Conservation (phyloP, 2,113 vertebrate genomes). For the Marcusenius ussheri region DNA sequence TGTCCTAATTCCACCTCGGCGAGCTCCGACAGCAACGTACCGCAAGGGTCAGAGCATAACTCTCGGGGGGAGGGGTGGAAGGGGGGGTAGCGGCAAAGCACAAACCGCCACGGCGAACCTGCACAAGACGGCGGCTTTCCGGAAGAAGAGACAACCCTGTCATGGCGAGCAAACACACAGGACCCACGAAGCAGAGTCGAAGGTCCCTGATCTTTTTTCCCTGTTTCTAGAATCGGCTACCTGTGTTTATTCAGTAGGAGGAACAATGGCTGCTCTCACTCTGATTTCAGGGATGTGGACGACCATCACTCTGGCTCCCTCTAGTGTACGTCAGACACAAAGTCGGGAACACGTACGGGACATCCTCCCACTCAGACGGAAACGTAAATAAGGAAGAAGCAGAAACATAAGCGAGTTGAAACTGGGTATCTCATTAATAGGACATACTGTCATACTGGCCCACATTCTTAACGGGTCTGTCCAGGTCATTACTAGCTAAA, state of each 20-base stretch:
- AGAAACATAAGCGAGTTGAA: background rate
- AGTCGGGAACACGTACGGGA: background rate
- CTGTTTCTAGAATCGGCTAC: background rate
- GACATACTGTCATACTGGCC: background rate
- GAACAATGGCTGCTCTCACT: background rate
- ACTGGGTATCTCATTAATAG: background rate
- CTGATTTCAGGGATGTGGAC: background rate
- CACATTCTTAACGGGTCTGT: no score
- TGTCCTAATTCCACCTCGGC: background rate
- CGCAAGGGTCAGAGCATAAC: background rate
- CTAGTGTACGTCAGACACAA: background rate
- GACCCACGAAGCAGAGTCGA: background rate
- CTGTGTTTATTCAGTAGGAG: background rate
- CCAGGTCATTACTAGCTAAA: no score
- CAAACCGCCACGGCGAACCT: background rate
- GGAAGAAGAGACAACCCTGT: background rate
- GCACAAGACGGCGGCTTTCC: background rate
- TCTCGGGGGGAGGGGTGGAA: background rate
- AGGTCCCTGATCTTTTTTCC: background rate
- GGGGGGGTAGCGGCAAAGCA: background rate
- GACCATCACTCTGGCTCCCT: background rate
- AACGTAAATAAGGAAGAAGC: background rate
- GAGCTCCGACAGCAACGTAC: background rate
- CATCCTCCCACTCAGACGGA: background rate
- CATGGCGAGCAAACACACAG: background rate